Base-by-base conservation (phyloP, 1,140 invertebrate genomes). In the Brachionus asplanchnoidis region DNA sequence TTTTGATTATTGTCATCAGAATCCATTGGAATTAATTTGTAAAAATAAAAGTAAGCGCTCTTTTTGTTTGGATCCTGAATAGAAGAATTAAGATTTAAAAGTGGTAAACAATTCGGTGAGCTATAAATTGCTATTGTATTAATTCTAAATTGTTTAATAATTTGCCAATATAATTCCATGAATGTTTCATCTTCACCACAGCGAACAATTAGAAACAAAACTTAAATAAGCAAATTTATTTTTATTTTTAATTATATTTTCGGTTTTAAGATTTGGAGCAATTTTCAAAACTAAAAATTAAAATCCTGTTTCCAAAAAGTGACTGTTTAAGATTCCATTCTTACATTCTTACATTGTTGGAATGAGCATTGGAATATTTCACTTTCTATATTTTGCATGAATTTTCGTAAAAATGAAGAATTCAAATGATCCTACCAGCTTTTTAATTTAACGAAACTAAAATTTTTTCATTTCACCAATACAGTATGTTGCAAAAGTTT, bases 1-100 rank as follows among this genome's bases (percentile, higher is more conserved):
- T 68, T 82, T 26, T 17, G 23, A 20, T 17, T 11, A 6, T 32
- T 36, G 8, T 53, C n/a, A 7, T 42, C 5, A 12, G 17, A 65
- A 44, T 82, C 79, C 14, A 82, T 42, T n/a, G 79, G 53, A 26
- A 82, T 36, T 42, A 82, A n/a, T 44, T 82, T 82, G 53, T 82
- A 82, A 20, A 82, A 44, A 11, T 46, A 82, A 4, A 23, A 36
- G 26, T 46, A 68, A 65, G 53, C 28, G 9, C 26, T 82, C 9
- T 28, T 28, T 46, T 44, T 44, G 5, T 82, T 36, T 2, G 26
- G 9, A 77, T 50, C 46, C 2, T 26, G 42, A 28, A 20, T 46
- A 65, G 17, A 2, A 9, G 12, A 11, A 9, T 56, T 36, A 7
- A 28, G 11, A 17, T 68, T 68, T 82, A 82, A 26, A 9, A 82